phyloP scores from a whole-genome alignment of 2,888 invertebrate species.

The Hirtodrosophila cameraria region DNA sequence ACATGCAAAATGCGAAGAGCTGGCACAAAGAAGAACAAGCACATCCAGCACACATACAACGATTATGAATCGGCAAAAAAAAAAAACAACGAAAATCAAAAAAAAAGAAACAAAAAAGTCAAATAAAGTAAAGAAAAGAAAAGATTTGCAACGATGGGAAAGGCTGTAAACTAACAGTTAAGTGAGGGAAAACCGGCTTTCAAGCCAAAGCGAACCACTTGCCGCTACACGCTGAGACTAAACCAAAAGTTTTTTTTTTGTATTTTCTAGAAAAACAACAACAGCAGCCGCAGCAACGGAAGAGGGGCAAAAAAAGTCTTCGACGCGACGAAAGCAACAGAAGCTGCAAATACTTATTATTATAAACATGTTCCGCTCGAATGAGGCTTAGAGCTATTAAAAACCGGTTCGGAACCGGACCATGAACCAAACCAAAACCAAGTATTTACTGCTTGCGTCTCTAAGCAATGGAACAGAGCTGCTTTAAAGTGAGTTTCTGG shows the following conservation, averaged over 20 bases:
- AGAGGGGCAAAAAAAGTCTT: background rate
- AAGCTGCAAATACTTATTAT: slow-evolving; percentile 53
- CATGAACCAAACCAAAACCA: slow-evolving; percentile 42
- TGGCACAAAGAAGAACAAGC: slow-evolving; percentile 39
- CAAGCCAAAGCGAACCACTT: slow-evolving; percentile 49
- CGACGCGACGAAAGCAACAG: slow-evolving; percentile 43
- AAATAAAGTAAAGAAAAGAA: slow-evolving; percentile 30
- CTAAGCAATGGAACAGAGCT: background rate
- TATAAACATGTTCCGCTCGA: slow-evolving; percentile 62
- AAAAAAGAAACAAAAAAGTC: slow-evolving; percentile 11
- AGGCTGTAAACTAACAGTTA: slow-evolving; percentile 49
- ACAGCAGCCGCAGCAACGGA: background rate
- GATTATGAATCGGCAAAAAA: slow-evolving; percentile 65
- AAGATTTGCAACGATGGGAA: slow-evolving; percentile 56
- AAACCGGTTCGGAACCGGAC: slow-evolving; percentile 56
- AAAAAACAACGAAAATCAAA: slow-evolving; percentile 9
- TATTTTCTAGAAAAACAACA: slow-evolving; percentile 25
- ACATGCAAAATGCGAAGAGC: slow-evolving; percentile 71
- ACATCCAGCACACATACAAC: slow-evolving; percentile 20
- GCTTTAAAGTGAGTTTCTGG: no score
- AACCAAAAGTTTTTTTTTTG: slow-evolving; percentile 18
- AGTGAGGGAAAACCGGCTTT: slow-evolving; percentile 65
- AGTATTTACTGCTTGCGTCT: slow-evolving; percentile 13
- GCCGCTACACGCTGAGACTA: slow-evolving; percentile 35
- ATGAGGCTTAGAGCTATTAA: slow-evolving; percentile 38